A percentile compares a stretch with the other conserved stretches of the same genome.
phyloP scores from a whole-genome alignment of 2,797 vertebrate genomes.

The Coregonus ussuriensis region DNA sequence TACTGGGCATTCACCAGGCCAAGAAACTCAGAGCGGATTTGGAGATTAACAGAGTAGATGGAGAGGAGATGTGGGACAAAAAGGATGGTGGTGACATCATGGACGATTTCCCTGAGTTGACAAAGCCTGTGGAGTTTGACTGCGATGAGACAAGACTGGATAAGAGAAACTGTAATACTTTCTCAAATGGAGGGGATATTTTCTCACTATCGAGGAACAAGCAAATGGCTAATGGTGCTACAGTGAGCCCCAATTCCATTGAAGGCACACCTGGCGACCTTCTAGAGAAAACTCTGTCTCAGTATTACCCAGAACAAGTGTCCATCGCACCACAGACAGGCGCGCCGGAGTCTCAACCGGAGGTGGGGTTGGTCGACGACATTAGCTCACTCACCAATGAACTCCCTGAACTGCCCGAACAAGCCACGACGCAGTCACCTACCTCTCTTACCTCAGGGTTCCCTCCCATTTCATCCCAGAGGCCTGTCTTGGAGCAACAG shows the following conservation, averaged over 20 bases:
- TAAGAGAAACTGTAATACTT: slow-evolving; percentile 67
- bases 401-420: slow-evolving; percentile 31
- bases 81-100: slow-evolving; percentile 55
- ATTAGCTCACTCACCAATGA: not conserved
- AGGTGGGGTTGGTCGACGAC: slow-evolving; percentile 48
- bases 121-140: slow-evolving; percentile 69
- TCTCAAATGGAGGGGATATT: slow-evolving; percentile 83
- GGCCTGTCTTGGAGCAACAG: slow-evolving; percentile 81
- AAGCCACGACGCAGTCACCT: slow-evolving; percentile 73
- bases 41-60: slow-evolving; percentile 74
- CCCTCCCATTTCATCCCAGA: slow-evolving; percentile 74
- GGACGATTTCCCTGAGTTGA: slow-evolving; percentile 71
- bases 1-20: slow-evolving; percentile 77
- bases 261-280: slow-evolving; percentile 80
- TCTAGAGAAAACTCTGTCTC: slow-evolving; percentile 90
- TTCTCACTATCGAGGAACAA: slow-evolving; percentile 79
- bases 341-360: slow-evolving; percentile 60
- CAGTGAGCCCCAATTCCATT: slow-evolving; percentile 82
- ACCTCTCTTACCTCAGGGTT: slow-evolving; percentile 90
- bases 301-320: slow-evolving; percentile 87
- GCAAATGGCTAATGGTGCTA: slow-evolving; percentile 91
- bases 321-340: slow-evolving; percentile 85
- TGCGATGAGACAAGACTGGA: slow-evolving; percentile 76
- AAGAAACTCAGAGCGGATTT: slow-evolving; percentile 85
- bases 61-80: slow-evolving; percentile 63